Base-by-base conservation (phyloP, 1,140 invertebrate genomes). In the Asobara japonica region DNA sequence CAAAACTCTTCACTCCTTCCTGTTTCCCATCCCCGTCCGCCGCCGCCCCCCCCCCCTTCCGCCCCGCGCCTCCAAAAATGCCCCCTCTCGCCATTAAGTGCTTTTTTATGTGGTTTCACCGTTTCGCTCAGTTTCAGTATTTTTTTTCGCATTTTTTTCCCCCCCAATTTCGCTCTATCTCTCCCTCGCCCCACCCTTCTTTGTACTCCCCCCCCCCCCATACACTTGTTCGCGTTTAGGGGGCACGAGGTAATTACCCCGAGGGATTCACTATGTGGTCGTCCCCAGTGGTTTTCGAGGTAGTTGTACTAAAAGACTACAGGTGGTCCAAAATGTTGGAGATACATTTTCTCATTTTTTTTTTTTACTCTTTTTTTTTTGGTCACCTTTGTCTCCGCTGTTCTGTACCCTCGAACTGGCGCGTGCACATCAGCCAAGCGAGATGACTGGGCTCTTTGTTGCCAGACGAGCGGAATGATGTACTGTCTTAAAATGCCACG, bases 101-200 rank as follows among this genome's bases (percentile, higher is more conserved):
- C 81, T 80, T 84, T 82, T 84, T 86, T 84, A 84, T 83, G 78
- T 76, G 79, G 79, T 79, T 82, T 79, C 77, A 77, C 77, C 80
- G 77, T 79, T 84, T 85, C 78, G 77, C 79, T 80, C 79, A 80
- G 71, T 69, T 69, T 62, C 48, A 56, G 41, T 13, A 29, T 66
- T 38, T 80, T 74, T 38, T 65, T 61, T 72, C 64, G 30, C 72
- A 69, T 75, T 27, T 41, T 64, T 64, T 72, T 64, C 8, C 38
- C 27, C 31, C 22, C 25, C 29, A 18, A 33, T 62, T 51, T 66
- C 51, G 16, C 0, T 65, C 18, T 27, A 30, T 61, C 48, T 36
- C 22, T 18, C 33, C 48, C 29, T 65, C 33, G 45, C 33, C 45
- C 11, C 33, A 7, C 22, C 48, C 66, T 64, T 31, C 62, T 45